Conservation (phyloP, 2,888 invertebrate species). For the Melanostoma mellinum region DNA sequence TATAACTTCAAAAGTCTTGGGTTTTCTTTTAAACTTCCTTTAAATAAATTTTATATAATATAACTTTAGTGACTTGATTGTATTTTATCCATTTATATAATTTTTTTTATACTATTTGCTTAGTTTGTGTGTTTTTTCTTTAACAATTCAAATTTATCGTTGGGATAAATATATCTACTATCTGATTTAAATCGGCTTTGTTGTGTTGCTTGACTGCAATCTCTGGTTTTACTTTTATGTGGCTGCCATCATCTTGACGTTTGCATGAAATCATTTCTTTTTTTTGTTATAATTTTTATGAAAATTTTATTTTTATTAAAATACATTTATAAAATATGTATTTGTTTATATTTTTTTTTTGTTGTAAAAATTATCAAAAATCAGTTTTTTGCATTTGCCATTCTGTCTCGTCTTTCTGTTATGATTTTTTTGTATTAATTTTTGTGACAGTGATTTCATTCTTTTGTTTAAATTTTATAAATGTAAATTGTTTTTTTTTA, state of each 20-base stretch:
- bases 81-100: constrained; percentile 49
- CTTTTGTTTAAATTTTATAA: constrained; percentile 57
- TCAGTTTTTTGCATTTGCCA: constrained; percentile 67
- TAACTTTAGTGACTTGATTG: constrained; percentile 70
- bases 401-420: constrained; percentile 37
- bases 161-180: constrained; percentile 79
- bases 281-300: constrained; percentile 39
- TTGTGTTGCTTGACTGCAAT: constrained; percentile 21
- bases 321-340: constrained; percentile 72
- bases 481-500: constrained; percentile 75
- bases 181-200: constrained; percentile 62
- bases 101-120: constrained; percentile 37
- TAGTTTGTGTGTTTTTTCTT: constrained; percentile 49
- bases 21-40: constrained; percentile 45
- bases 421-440: constrained; percentile 60
- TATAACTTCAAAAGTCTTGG: constrained; percentile 75
- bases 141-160: constrained; percentile 78
- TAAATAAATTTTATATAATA: constrained; percentile 59
- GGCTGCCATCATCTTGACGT: constrained; percentile 54
- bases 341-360: constrained; percentile 49
- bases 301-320: constrained; percentile 48
- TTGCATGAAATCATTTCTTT: constrained; percentile 43
- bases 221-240: constrained; percentile 36
- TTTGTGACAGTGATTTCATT: constrained; percentile 76
- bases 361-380: constrained; percentile 74